Conservation (phyloP, 2,888 invertebrate species). For the Hydropsyche betteni region DNA sequence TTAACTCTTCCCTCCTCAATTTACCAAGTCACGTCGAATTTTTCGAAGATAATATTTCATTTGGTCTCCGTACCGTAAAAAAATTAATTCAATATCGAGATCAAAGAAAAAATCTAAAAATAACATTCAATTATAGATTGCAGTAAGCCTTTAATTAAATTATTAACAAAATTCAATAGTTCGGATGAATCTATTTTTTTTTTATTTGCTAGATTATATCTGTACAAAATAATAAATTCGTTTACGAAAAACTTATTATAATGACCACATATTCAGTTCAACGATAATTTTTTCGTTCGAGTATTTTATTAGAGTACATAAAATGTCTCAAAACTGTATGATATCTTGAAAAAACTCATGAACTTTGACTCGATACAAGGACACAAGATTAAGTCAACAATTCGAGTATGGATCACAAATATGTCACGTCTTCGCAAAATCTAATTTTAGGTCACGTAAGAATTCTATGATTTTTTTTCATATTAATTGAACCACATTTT, state of each 20-base stretch:
- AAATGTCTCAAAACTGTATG: conserved; percentile 7
- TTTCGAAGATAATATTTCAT: conserved; percentile 39
- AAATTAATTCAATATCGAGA: too few species aligned
- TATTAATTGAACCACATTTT: too few species aligned
- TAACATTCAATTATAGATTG: too few species aligned
- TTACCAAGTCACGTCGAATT: conserved; percentile 39
- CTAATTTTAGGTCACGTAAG: too few species aligned
- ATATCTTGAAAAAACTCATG: conserved; percentile 2
- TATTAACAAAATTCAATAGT: background rate
- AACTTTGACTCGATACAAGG: conserved; percentile 28
- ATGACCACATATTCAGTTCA: too few species aligned
- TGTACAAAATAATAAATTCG: background rate
- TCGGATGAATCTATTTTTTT: too few species aligned
- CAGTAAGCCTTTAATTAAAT: background rate
- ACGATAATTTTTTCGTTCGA: too few species aligned
- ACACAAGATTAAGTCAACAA: background rate
- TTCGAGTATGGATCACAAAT: too few species aligned
- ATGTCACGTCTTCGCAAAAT: too few species aligned
- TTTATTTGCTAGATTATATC: background rate
- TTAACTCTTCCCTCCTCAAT: conserved; percentile 40
- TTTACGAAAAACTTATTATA: background rate
- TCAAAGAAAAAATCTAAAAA: too few species aligned
- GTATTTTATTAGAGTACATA: background rate
- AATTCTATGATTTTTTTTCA: too few species aligned
- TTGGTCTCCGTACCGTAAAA: background rate